Evolutionary conservation across 1,140 invertebrate species (phyloP).

Genomic region (Chironomus tepperi): DNA sequence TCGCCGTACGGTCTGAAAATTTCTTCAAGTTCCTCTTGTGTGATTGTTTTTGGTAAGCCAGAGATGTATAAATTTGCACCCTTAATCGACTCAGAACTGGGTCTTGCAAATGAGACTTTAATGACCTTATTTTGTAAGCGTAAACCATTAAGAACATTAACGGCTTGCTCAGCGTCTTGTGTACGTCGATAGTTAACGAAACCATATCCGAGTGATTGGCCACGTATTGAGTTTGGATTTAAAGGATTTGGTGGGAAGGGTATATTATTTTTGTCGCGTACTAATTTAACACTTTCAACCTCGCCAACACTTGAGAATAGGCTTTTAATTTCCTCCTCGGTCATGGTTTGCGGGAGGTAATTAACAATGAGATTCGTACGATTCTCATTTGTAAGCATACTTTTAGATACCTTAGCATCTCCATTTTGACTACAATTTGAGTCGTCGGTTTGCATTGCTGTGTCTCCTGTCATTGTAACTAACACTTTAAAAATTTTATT

Average conservation of each 20-base stretch:
- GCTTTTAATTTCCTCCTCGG: constrained; percentile 77
- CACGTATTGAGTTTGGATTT: constrained; percentile 43
- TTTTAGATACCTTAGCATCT: background rate
- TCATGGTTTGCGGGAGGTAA: constrained; percentile 87
- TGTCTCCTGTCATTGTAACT: constrained; percentile 5
- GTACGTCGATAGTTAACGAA: constrained; percentile 79
- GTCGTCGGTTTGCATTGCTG: constrained; percentile 15
- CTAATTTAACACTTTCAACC: constrained; percentile 83
- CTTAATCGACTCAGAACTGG: constrained; percentile 81
- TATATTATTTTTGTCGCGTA: constrained; percentile 77
- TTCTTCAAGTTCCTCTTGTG: constrained; percentile 72
- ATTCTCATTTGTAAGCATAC: constrained; percentile 32
- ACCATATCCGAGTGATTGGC: constrained; percentile 81
- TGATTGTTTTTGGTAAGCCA: constrained; percentile 76
- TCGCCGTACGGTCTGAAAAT: constrained; percentile 72
- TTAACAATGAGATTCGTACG: constrained; percentile 80
- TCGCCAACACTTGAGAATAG: constrained; percentile 80
- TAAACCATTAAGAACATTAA: constrained; percentile 77
- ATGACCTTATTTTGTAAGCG: constrained; percentile 83
- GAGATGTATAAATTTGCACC: constrained; percentile 84
- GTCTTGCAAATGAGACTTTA: constrained; percentile 82
- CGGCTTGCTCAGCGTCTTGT: constrained; percentile 80
- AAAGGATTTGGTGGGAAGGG: constrained; percentile 36
- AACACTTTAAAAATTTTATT: background rate
- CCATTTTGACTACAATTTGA: constrained; percentile 16